Evolutionary conservation across 2,113 vertebrate species (phyloP).

Genomic region (Pangasianodon gigas): DNA sequence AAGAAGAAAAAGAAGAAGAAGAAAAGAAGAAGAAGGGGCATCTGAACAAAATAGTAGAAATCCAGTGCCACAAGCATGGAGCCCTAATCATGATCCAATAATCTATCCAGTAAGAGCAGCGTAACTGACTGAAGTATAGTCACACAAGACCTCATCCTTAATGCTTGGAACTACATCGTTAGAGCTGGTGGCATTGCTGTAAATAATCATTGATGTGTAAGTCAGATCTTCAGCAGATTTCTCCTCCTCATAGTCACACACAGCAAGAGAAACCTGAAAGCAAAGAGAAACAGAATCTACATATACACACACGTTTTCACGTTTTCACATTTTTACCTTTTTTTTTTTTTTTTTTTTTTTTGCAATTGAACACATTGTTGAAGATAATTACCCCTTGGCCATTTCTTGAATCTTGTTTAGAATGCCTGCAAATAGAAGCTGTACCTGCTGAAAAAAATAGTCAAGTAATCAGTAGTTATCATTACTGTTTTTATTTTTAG

Average conservation of each 20-base stretch:
- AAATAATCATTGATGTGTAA: neutral
- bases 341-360: too few species aligned
- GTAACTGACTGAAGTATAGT: neutral
- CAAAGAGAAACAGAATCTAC: neutral
- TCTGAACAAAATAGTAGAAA: neutral
- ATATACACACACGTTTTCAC: neutral
- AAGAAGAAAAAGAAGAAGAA: too few species aligned
- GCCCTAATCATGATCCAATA: neutral
- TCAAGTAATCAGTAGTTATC: neutral
- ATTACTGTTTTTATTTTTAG: neutral
- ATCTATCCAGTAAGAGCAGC: neutral
- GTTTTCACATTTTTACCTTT: neutral
- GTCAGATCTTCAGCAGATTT: neutral
- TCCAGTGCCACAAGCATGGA: neutral
- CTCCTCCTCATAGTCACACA: neutral
- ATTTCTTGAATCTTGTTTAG: neutral
- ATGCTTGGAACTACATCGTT: neutral
- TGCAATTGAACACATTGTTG: neutral
- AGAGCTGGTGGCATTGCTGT: neutral
- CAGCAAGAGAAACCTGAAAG: neutral
- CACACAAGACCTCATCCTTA: neutral
- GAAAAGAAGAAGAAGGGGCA: too few species aligned
- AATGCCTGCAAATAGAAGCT: neutral
- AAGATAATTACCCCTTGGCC: neutral
- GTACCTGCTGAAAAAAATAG: neutral